phyloP scores from a whole-genome alignment of 1,140 invertebrate genomes.

The Globodera ellingtonae region DNA sequence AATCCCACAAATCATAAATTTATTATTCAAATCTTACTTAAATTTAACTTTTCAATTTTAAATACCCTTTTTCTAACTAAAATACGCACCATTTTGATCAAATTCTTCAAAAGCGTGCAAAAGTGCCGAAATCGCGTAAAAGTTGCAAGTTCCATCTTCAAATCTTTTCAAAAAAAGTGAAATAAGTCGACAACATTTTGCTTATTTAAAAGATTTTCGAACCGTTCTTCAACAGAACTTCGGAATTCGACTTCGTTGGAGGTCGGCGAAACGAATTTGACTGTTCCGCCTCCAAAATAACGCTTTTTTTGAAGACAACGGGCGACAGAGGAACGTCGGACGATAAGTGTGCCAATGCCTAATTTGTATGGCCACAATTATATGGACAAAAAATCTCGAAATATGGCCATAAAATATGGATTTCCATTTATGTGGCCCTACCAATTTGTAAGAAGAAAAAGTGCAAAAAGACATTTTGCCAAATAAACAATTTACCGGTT shows the following conservation, averaged over 20 bases:
- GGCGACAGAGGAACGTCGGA: slow-evolving; percentile 73
- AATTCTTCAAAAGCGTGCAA: slow-evolving; percentile 79
- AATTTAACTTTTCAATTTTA: no score
- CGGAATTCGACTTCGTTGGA: slow-evolving; percentile 16
- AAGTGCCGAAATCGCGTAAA: slow-evolving; percentile 80
- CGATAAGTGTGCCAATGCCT: slow-evolving; percentile 77
- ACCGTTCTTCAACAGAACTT: slow-evolving; percentile 37
- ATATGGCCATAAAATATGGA: no score
- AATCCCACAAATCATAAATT: no score
- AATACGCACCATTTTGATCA: slow-evolving; percentile 63
- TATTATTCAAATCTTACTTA: no score
- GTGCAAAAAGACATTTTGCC: no score
- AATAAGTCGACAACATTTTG: background rate
- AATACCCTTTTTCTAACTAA: slow-evolving; percentile 51
- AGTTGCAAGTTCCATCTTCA: slow-evolving; percentile 90
- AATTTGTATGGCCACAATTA: background rate
- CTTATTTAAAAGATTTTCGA: slow-evolving; percentile 16
- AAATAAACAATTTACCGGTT: slow-evolving; percentile 70
- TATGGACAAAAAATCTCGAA: background rate
- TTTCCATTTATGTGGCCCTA: no score
- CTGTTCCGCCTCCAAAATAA: slow-evolving; percentile 80
- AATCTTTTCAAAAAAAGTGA: slow-evolving; percentile 72
- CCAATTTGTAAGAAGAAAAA: background rate
- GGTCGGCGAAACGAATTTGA: slow-evolving; percentile 44
- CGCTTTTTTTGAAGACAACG: slow-evolving; percentile 73